Conservation (phyloP, 2,113 vertebrate genomes). For the Trochalopteron elliotii region DNA sequence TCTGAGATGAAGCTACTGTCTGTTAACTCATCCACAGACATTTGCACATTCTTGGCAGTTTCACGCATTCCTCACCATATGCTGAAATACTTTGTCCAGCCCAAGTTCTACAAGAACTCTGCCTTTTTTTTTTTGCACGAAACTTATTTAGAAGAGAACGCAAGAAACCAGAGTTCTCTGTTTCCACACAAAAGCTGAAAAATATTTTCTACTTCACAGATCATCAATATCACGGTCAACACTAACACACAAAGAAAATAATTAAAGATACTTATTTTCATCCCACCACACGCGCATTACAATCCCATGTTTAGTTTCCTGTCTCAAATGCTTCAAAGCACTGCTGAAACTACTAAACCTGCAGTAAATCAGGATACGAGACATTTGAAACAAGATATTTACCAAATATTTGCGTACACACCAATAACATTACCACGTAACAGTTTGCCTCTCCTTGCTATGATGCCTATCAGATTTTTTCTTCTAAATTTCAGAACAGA, state of each 20-base stretch:
- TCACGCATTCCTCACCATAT: conserved; percentile 42
- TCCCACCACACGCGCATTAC: neutral
- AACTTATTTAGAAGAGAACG: neutral
- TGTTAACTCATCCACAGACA: conserved; percentile 45
- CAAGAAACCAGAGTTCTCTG: neutral
- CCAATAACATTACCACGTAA: neutral
- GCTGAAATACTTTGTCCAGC: conserved; percentile 10
- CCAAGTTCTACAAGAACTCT: conserved; percentile 6
- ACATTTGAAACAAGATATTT: neutral
- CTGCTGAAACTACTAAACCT: neutral
- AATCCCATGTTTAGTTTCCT: neutral
- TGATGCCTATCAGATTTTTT: neutral
- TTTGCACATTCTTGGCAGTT: conserved; percentile 57
- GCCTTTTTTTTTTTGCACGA: neutral
- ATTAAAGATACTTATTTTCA: neutral
- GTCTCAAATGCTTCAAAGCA: neutral
- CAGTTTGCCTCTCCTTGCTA: neutral
- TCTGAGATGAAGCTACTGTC: neutral
- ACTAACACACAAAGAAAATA: neutral
- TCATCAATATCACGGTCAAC: neutral
- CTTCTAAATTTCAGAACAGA: neutral
- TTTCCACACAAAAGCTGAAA: neutral
- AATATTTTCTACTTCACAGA: neutral
- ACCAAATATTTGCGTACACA: neutral
- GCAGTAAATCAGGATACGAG: neutral